Evolutionary conservation across 1,140 invertebrate genomes (phyloP).

Genomic region (Vanessa atalanta): DNA sequence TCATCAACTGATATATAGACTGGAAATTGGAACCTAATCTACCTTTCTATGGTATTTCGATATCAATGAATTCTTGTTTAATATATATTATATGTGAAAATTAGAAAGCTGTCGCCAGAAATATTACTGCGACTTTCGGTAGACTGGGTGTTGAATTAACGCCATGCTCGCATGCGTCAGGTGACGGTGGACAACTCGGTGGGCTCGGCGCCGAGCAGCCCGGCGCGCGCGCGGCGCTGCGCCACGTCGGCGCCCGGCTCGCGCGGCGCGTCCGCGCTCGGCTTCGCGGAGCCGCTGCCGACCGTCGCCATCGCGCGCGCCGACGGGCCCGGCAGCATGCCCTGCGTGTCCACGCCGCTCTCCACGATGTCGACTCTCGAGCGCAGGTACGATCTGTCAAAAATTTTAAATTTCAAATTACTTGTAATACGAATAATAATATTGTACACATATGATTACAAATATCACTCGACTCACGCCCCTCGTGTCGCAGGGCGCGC

Average conservation of each 20-base stretch:
- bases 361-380: conserved; percentile 72
- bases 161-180: conserved; percentile 32
- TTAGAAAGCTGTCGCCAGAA: too few relatives aligned
- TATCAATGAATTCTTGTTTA: too few relatives aligned
- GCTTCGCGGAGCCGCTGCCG: conserved; percentile 57
- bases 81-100: too few relatives aligned
- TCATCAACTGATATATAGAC: too few relatives aligned
- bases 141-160: too few relatives aligned
- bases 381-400: conserved; percentile 80
- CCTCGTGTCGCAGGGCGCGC: conserved; percentile 45
- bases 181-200: conserved; percentile 76
- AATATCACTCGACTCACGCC: too few relatives aligned
- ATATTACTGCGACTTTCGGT: too few relatives aligned
- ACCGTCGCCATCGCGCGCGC: conserved; percentile 79
- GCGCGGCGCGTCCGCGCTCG: conserved; percentile 71
- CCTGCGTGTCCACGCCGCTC: conserved; percentile 71
- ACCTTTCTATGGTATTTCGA: too few relatives aligned
- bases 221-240: conserved; percentile 55
- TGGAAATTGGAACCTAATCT: too few relatives aligned
- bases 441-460: too few relatives aligned
- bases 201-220: conserved; percentile 85
- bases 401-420: too few relatives aligned
- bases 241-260: conserved; percentile 61
- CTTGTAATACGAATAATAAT: too few relatives aligned
- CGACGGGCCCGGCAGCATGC: conserved; percentile 81